phyloP scores from a whole-genome alignment of 2,888 invertebrate genomes.

The Acleris sparsana region DNA sequence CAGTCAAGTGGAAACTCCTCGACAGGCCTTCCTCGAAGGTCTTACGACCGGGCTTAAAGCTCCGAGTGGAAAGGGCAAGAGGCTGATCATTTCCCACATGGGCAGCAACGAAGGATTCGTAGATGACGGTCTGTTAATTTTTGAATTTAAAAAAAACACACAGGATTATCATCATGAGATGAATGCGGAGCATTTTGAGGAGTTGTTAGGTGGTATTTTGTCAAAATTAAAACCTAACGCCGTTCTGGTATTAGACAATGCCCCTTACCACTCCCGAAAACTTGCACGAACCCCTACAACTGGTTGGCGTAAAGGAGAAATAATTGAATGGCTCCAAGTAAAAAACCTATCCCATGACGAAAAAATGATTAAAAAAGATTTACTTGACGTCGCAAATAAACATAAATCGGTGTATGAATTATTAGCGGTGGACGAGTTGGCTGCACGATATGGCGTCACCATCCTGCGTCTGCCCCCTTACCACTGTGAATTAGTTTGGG shows the following conservation, averaged over 20 bases:
- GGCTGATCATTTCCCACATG: too few species aligned
- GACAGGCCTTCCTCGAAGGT: too few species aligned
- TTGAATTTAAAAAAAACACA: neutral
- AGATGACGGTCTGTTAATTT: too few species aligned
- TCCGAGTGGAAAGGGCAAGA: too few species aligned
- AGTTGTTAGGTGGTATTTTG: slow-evolving; percentile 6
- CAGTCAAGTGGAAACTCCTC: too few species aligned
- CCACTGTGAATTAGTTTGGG: slow-evolving; percentile 3
- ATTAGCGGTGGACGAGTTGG: slow-evolving; percentile 6
- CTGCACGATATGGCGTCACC: slow-evolving; percentile 2
- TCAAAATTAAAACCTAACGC: slow-evolving; percentile 3
- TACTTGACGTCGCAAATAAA: neutral
- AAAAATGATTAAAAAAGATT: slow-evolving; percentile 7
- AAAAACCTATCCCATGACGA: neutral
- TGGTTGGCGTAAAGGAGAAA: neutral
- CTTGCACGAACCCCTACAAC: neutral
- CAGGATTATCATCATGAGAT: slow-evolving; percentile 15
- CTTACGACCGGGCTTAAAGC: too few species aligned
- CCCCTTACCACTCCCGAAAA: slow-evolving; percentile 11
- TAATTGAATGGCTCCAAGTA: neutral
- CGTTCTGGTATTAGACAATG: slow-evolving; percentile 4
- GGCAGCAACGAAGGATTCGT: too few species aligned
- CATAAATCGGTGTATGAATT: neutral
- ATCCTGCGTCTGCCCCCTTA: neutral
- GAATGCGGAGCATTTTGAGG: slow-evolving; percentile 4